Evolutionary conservation across 2,797 vertebrate species (phyloP), one percentile per base, ranked within the genome.

Genomic region (Bufotes viridis): DNA sequence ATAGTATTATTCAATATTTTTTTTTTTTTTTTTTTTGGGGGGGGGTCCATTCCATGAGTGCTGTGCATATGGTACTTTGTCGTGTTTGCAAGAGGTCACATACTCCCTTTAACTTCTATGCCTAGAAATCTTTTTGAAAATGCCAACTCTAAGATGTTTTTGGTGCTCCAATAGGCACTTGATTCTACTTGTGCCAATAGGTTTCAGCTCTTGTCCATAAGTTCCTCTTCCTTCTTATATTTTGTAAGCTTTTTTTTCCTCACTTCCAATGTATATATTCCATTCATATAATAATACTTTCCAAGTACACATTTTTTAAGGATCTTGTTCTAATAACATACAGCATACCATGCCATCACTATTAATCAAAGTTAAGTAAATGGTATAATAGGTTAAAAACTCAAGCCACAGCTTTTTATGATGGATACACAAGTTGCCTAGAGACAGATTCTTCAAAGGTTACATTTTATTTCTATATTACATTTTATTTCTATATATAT

Each of bases 391-490:
- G 14, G 34, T 74, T 29, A 53, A 13, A 72, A 82, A 26, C 7
- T 69, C 63, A 51, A 49, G 22, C 20, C 20, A 20, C 13, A 7
- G n/a, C 12, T 15, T 83, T 29, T 57, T 18, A 22, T 34, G 6
- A 55, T 42, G 49, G 26, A 57, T 58, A 14, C 29, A 18, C 7
- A 82, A 82, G 49, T 60, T 74, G 51, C 69, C 17, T 74, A 42
- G 82, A 55, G 69, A 60, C 53, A 55, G 29, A 60, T 84, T 55
- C 58, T 29, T n/a, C 18, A 58, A 72, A 84, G 63, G 69, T 74
- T 84, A 74, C 53, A 60, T 74, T 74, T 60, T 84, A 74, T 84
- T 60, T 24, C 51, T 57, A n/a, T n/a, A n/a, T 74, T 84, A 74
- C 53, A 60, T 74, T 74, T 60, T 84, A 74, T 84, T 60, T 24